Evolutionary conservation across 2,888 invertebrate genomes (phyloP).

Genomic region (Theretra japonica): DNA sequence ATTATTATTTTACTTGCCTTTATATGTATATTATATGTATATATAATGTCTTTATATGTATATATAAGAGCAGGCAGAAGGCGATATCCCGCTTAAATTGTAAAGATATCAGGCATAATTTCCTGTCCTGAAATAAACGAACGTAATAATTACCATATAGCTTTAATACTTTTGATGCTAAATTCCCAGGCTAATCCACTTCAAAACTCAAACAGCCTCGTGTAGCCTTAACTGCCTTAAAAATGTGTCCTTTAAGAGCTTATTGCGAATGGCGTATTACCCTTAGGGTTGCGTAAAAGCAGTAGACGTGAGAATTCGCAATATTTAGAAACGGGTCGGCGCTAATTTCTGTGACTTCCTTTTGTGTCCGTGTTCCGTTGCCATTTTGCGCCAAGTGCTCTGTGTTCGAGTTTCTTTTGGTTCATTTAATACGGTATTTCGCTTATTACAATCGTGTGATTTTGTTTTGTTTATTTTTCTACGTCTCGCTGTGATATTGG

Average conservation of each 20-base stretch:
- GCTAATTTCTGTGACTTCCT: slow-evolving; percentile 52
- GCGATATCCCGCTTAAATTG: no score
- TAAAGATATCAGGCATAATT: no score
- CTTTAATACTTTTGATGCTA: no score
- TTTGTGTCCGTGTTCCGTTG: slow-evolving; percentile 43
- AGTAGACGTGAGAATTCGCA: slow-evolving; percentile 51
- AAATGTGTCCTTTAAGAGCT: slow-evolving; percentile 54
- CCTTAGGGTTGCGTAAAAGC: slow-evolving; percentile 44
- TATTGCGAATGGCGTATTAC: slow-evolving; percentile 48
- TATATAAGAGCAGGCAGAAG: no score
- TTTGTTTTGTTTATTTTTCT: slow-evolving; percentile 15
- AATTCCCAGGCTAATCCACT: background rate
- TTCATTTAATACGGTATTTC: slow-evolving; percentile 35
- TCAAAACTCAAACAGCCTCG: background rate
- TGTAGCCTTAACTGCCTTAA: slow-evolving; percentile 28
- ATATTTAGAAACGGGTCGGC: slow-evolving; percentile 48
- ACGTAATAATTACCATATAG: no score
- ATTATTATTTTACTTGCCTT: no score
- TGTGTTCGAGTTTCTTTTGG: slow-evolving; percentile 30
- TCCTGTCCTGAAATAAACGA: no score
- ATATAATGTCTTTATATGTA: no score
- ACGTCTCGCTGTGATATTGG: background rate
- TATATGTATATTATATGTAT: no score
- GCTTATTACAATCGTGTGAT: slow-evolving; percentile 25
- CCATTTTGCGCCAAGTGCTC: slow-evolving; percentile 34